Evolutionary conservation across 1,140 invertebrate species (phyloP), one percentile per base, ranked within the genome.

Genomic region (Antheraea pernyi): DNA sequence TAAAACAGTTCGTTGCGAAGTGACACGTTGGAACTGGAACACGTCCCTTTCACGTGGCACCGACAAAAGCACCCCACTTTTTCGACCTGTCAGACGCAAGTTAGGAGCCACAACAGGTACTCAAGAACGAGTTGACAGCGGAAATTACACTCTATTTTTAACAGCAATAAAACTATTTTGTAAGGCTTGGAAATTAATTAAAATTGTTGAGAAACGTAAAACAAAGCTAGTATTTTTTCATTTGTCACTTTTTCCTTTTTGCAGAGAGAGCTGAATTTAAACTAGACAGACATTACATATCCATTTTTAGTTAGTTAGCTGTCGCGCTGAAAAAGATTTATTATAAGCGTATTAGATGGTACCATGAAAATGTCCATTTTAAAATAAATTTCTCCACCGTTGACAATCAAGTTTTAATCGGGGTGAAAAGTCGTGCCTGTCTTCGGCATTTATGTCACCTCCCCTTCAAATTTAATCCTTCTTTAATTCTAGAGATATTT

Each of bases 1-100:
- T 53, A 53, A 53, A 53, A 13, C 46, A 53, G 46, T 53, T 53
- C 46, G 46, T 53, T 53, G 46, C 46, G 46, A 53, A 53, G 46
- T 53, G 46, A 53, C 46, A 16, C 46, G 46, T 53, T 53, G 46
- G 13, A 53, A 53, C 46, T 53, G 46, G 46, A 53, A 53, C 46
- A 53, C 46, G 46, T 53, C 46, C 16, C 46, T 53, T 53, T 53
- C 46, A 13, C 46, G 46, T 53, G 46, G 46, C 46, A 53, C 46
- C 46, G 46, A 53, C 46, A 53, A 53, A 53, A 53, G 46, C 46
- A 53, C 11, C 46, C 46, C 46, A 6, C 46, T 53, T 53, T 53
- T 53, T 53, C 46, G 46, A 53, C 46, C 46, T 53, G 46, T 53
- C 46, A 53, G 46, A 53, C 11, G 10, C 46, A 53, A 53, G 46